Evolutionary conservation across 2,113 vertebrate species (phyloP).

Genomic region (Fregetta grallaria): DNA sequence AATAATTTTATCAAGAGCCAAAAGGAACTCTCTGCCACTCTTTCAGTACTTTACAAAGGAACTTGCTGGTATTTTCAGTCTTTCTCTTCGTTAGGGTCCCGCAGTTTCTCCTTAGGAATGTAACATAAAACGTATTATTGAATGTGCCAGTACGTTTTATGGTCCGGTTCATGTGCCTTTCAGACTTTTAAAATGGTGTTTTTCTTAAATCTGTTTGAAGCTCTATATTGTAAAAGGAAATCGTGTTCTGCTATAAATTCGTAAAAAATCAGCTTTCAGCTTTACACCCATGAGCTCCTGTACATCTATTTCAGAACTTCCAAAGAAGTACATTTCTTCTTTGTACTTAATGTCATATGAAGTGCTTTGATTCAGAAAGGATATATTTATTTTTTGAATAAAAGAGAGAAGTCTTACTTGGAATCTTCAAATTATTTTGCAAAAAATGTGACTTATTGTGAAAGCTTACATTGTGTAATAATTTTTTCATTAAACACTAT

Average conservation of each 20-base stretch:
- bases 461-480: neutral
- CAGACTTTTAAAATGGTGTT: slow-evolving; percentile 68
- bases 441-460: neutral
- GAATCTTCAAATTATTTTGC: slow-evolving; percentile 52
- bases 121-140: slow-evolving; percentile 65
- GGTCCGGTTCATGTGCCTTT: slow-evolving; percentile 81
- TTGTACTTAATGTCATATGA: slow-evolving; percentile 74
- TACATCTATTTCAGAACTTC: slow-evolving; percentile 54
- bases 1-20: slow-evolving; percentile 29
- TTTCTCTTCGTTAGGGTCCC: slow-evolving; percentile 62
- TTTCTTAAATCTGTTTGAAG: slow-evolving; percentile 40
- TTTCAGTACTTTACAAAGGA: slow-evolving; percentile 7
- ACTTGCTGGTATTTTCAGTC: slow-evolving; percentile 50
- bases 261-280: slow-evolving; percentile 53
- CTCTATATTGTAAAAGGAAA: slow-evolving; percentile 39
- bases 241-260: slow-evolving; percentile 46
- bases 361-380: slow-evolving; percentile 74
- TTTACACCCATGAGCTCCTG: slow-evolving; percentile 57
- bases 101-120: slow-evolving; percentile 63
- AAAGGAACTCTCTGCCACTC: slow-evolving; percentile 40
- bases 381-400: slow-evolving; percentile 89
- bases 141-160: slow-evolving; percentile 69
- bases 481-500: slow-evolving; percentile 12
- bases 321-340: slow-evolving; percentile 72
- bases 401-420: slow-evolving; percentile 73